Conservation (phyloP, 2,797 vertebrate species). For the Poecilia velifera region DNA sequence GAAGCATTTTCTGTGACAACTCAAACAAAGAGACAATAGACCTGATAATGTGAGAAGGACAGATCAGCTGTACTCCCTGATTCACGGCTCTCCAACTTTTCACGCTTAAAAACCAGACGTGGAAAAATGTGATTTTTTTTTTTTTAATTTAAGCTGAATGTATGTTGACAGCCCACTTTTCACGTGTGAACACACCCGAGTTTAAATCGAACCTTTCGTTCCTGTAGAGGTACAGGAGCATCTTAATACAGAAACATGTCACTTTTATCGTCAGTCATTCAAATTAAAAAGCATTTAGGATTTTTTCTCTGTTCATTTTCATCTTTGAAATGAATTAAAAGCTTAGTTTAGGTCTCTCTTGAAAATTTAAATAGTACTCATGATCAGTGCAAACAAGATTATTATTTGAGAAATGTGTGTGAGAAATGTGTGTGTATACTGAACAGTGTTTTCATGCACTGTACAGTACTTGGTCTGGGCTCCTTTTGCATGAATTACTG, state of each 20-base stretch:
- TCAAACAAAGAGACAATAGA: conserved; percentile 19
- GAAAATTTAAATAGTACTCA: neutral
- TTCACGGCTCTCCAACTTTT: neutral
- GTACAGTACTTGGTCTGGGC: neutral
- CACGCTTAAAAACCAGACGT: neutral
- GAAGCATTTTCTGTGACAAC: conserved; percentile 41
- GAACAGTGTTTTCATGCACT: neutral
- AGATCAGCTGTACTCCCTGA: neutral
- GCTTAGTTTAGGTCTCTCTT: neutral
- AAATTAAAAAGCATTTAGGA: neutral
- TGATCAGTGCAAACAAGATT: neutral
- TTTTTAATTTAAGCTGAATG: neutral
- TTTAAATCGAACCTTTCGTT: neutral
- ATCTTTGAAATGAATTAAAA: neutral
- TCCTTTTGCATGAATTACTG: neutral
- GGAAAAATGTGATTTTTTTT: neutral
- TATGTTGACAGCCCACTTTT: neutral
- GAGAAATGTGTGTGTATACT: neutral
- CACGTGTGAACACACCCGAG: neutral
- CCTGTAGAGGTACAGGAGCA: neutral
- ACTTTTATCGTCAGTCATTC: neutral
- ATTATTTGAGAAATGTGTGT: neutral
- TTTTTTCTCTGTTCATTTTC: neutral
- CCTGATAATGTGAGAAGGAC: conserved; percentile 42
- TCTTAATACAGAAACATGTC: neutral